Evolutionary conservation across 2,888 invertebrate species (phyloP).

Genomic region (Lepidochitona cinerea): DNA sequence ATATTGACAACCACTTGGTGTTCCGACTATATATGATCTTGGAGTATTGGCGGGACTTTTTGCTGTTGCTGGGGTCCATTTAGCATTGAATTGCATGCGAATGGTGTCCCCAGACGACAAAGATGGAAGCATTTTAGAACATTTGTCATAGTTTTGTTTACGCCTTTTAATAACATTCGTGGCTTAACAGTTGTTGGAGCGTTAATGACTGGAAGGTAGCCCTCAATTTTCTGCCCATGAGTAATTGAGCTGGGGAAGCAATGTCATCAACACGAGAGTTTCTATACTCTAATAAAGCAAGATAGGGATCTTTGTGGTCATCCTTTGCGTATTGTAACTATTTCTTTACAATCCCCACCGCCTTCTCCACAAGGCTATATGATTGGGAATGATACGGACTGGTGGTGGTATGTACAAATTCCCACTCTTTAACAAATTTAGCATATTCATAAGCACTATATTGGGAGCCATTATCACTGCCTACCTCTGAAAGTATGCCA

Average conservation of each 20-base stretch:
- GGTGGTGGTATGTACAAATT: conserved; percentile 12
- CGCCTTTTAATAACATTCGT: not conserved
- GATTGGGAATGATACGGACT: conserved; percentile 14
- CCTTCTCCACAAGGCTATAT: conserved; percentile 13
- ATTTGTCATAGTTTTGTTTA: not conserved
- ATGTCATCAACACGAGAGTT: conserved; percentile 8
- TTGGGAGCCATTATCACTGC: conserved; percentile 25
- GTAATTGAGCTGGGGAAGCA: conserved; percentile 11
- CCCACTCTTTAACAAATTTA: conserved; percentile 14
- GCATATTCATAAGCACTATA: conserved; percentile 11
- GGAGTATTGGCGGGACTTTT: not conserved
- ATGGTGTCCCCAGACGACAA: not conserved
- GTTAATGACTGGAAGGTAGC: conserved; percentile 6
- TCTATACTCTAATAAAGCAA: conserved; percentile 5
- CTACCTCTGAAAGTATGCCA: conserved; percentile 23
- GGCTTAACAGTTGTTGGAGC: not conserved
- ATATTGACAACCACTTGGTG: too few relatives aligned
- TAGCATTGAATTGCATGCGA: not conserved
- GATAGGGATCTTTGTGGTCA: conserved; percentile 1
- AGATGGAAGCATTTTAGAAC: not conserved
- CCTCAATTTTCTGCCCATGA: conserved; percentile 15
- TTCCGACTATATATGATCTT: conserved; percentile 6
- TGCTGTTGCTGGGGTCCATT: conserved; percentile 6
- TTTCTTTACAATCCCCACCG: conserved; percentile 15
- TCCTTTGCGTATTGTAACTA: conserved; percentile 2